A percentile compares a stretch with the other conserved stretches of the same genome.
These are phyloP conservation scores for Agonopterix heracliana DNA, from an alignment of 2,888 invertebrate species.

Conservation along the genomic window DNA sequence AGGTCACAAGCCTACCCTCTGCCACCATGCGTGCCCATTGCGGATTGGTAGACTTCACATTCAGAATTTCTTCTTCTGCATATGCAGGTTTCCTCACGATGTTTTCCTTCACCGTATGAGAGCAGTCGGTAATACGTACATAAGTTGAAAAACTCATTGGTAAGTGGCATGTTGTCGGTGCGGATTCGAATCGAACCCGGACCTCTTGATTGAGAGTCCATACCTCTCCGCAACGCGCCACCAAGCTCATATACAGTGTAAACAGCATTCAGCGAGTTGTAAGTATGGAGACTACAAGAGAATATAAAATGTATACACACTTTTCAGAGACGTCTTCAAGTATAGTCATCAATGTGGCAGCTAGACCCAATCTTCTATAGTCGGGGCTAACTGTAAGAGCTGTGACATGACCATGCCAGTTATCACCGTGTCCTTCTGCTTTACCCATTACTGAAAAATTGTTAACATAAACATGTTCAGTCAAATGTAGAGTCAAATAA, in stretches of 20 bases:
- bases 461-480: background rate
- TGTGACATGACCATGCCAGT: conserved; percentile 99
- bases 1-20: too few relatives aligned
- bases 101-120: too few relatives aligned
- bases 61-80: too few relatives aligned
- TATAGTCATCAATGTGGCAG: conserved; percentile 94
- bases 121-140: too few relatives aligned
- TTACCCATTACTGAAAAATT: conserved; percentile 95
- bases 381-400: conserved; percentile 97
- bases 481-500: background rate
- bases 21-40: too few relatives aligned
- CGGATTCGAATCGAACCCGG: too few relatives aligned
- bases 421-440: conserved; percentile 95
- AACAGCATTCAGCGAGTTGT: background rate
- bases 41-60: too few relatives aligned
- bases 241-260: background rate
- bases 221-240: background rate
- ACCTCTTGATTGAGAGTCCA: too few relatives aligned
- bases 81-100: too few relatives aligned
- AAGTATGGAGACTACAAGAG: background rate
- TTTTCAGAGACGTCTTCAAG: conserved; percentile 97
- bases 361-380: conserved; percentile 93
- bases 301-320: conserved; percentile 48
- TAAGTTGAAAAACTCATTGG: too few relatives aligned
- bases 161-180: too few relatives aligned